Conservation (phyloP, 2,797 vertebrate species). For the Rhabdophis nuchalis region DNA sequence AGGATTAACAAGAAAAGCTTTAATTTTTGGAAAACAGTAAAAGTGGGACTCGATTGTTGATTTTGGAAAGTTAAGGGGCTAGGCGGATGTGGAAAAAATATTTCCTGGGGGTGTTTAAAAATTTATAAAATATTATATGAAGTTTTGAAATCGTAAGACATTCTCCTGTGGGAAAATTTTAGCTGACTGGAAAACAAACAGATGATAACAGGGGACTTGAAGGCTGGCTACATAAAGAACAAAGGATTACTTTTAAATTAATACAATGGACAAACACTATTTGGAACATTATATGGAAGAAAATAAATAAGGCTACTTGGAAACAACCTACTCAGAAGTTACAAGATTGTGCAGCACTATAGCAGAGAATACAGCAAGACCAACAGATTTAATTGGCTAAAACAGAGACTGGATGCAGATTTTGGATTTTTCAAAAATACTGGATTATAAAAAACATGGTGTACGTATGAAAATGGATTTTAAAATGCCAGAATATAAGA, state of each 20-base stretch:
- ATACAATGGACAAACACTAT: background rate
- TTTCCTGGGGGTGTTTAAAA: background rate
- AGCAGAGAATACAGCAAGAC: background rate
- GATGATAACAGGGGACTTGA: background rate
- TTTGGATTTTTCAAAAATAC: background rate
- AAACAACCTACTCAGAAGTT: background rate
- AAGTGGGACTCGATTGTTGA: background rate
- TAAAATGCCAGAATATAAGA: background rate
- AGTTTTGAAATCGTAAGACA: background rate
- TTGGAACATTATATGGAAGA: background rate
- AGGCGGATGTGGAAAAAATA: background rate
- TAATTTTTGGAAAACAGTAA: background rate
- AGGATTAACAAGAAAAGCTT: background rate
- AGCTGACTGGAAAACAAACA: background rate
- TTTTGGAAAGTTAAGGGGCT: background rate
- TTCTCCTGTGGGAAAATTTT: background rate
- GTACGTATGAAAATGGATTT: background rate
- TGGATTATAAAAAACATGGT: background rate
- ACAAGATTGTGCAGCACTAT: background rate
- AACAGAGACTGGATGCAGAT: background rate
- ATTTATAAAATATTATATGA: background rate
- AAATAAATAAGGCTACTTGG: background rate
- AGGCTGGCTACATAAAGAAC: background rate
- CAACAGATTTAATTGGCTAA: background rate
- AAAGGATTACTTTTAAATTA: background rate